Evolutionary conservation across 2,888 invertebrate genomes (phyloP).

Genomic region (Palloptera scutellata): DNA sequence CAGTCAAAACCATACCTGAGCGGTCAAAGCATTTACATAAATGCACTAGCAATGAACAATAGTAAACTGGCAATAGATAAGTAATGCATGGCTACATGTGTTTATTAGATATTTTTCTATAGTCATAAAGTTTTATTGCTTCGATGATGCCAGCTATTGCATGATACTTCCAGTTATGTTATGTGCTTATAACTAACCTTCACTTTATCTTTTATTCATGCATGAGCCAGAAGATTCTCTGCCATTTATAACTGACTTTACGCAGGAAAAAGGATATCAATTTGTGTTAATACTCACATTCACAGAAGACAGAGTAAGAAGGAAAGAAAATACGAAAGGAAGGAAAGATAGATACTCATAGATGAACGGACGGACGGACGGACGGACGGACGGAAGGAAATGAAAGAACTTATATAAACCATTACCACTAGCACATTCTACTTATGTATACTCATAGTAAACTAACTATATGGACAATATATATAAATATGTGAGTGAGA

Average conservation of each 20-base stretch:
- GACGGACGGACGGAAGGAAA: constrained; percentile 14
- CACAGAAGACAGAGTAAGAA: no score
- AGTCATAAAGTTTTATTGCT: no score
- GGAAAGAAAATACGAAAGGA: no score
- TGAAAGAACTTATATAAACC: neutral
- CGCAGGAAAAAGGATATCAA: constrained; percentile 45
- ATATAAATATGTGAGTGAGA: no score
- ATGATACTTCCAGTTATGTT: constrained; percentile 1
- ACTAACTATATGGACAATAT: neutral
- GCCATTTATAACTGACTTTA: constrained; percentile 34
- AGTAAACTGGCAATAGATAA: no score
- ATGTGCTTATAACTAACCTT: neutral
- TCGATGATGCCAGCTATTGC: no score
- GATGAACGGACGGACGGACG: constrained; percentile 27
- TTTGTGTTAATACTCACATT: constrained; percentile 49
- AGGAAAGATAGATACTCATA: no score
- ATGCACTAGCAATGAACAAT: no score
- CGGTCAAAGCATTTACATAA: no score
- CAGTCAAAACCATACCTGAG: no score
- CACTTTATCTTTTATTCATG: constrained; percentile 28
- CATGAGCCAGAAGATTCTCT: constrained; percentile 19
- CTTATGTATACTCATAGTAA: neutral
- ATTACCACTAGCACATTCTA: neutral
- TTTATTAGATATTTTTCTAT: no score
- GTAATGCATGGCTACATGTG: no score